Base-by-base conservation (phyloP, 92 coral and sea anemone genomes). In the Meandrina meandrites region DNA sequence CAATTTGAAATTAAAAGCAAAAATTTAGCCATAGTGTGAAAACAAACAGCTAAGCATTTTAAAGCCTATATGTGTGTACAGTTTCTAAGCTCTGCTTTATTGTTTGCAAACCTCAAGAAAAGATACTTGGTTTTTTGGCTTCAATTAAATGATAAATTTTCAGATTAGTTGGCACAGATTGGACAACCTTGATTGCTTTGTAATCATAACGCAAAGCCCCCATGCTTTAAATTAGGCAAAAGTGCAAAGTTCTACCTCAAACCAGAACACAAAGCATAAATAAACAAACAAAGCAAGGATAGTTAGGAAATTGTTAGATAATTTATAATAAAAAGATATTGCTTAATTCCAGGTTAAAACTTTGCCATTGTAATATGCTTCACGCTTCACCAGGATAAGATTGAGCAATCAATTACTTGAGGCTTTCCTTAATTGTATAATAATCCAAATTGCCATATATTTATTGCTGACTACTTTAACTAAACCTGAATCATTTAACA, bases 31-130 rank as follows among this genome's bases (percentile, higher is more conserved):
- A 50, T 62, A 47, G 27, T n/a, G 19, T 62, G 22, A 82, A 70
- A 82, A 69, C 70, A 82, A 72, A 35, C 86, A 81, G 15, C 60
- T 66, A 64, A 60, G 30, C 68, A 60, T 21, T 60, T 6, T 5
- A n/a, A 60, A 8, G 1, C 27, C 15, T 10, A 24, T 1, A 8
- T 24, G 13, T n/a, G 31, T 60, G 68, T 22, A 24, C 15, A 60
- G 68, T 60, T 60, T 24, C 9, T 6, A 70, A 32, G n/a, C n/a
- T 31, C 47, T 71, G 40, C 13, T 60, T 60, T 60, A 8, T 6
- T 22, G 30, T 60, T 5, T 60, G 14, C 68, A 60, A 1, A 24
- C 24, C 2, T 57, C n/a, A 22, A 0, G 64, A 13, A 57, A 18
- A 57, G 64, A 57, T 57, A 8, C 8, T 19, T 57, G 17, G 14